These are phyloP conservation scores for Tuberolachnus salignus DNA, from an alignment of 2,888 invertebrate species.

Conservation along the genomic window DNA sequence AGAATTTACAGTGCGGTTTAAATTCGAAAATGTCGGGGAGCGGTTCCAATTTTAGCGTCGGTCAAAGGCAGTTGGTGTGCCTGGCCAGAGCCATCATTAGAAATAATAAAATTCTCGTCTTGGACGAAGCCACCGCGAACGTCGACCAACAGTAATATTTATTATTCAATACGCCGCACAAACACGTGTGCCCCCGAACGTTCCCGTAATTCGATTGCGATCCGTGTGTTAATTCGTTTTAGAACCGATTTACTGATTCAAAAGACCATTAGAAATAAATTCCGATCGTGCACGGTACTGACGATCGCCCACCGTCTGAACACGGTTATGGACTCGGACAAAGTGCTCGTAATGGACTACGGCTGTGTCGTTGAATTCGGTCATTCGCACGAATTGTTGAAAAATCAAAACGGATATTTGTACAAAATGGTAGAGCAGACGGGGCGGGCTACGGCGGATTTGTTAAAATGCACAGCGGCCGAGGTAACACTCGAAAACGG, in stretches of 20 bases:
- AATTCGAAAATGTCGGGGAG: conserved; percentile 77
- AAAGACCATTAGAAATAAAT: conserved; percentile 78
- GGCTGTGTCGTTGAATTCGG: conserved; percentile 78
- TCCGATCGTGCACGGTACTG: conserved; percentile 82
- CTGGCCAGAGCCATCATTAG: conserved; percentile 86
- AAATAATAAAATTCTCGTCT: conserved; percentile 80
- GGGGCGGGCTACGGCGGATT: conserved; percentile 67
- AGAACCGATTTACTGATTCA: conserved; percentile 86
- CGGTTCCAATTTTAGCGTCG: conserved; percentile 84
- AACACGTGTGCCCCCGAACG: too few species aligned
- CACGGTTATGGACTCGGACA: conserved; percentile 91
- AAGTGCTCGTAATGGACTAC: conserved; percentile 85
- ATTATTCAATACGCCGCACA: too few species aligned
- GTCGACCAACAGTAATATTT: conserved; percentile 78
- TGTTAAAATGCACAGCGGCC: conserved; percentile 65
- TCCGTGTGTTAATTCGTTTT: conserved; percentile 58
- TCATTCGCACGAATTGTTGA: conserved; percentile 71
- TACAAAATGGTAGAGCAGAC: conserved; percentile 75
- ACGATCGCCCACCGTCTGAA: conserved; percentile 91
- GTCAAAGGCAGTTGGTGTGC: conserved; percentile 88
- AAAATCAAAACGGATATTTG: conserved; percentile 69
- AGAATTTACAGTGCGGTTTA: conserved; percentile 67
- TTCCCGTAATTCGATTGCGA: too few species aligned
- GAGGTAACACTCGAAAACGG: conserved; percentile 61
- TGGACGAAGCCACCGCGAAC: conserved; percentile 93